Base-by-base conservation (phyloP, 2,797 vertebrate genomes). In the Acanthis flammea region DNA sequence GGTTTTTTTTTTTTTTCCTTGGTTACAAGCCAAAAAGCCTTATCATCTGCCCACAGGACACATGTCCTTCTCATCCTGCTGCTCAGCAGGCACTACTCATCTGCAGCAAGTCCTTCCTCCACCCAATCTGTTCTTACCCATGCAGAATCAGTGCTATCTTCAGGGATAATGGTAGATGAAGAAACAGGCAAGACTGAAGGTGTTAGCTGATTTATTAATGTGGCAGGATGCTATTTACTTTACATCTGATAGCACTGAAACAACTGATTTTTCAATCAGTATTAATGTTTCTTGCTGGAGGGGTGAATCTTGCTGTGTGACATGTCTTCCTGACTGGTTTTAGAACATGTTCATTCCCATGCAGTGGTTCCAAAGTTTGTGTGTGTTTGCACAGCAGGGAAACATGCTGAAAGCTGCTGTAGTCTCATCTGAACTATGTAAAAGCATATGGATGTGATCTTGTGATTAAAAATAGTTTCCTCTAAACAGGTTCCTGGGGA, bases 381-480 rank as follows among this genome's bases (percentile, higher is more conserved):
- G 57, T 28, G 39, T 45, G 50, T 93, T 86, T 95, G 35, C 57
- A 88, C 18, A 86, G 63, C 18, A 68, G 18, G 61, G 42, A 76
- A 68, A 70, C 30, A 44, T 10, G 11, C 14, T 90, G 50, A 71
- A 94, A 76, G 54, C 37, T 77, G 44, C 16, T 41, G n/a, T 60
- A 47, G 16, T 88, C 70, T 88, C 45, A 54, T 92, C 68, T 89
- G 61, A 60, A 70, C 86, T 76, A 25, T 53, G 18, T 91, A 60
- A 73, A 81, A 83, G 19, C 50, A 39, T 50, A 72, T 68, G 60
- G 30, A 76, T 85, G 22, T 45, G 42, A 95, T 88, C 77, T 94
- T 94, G 81, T 95, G 95, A 97, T 98, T 97, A 96, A 96, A 97
- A 95, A 68, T 84, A 95, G 91, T 96, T 97, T 96, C 81, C 91